Percentiles rank a stretch among this genome's conserved stretches.
These are phyloP conservation scores for Alcis repandata DNA, from an alignment of 2,888 invertebrate species.

Conservation along the genomic window DNA sequence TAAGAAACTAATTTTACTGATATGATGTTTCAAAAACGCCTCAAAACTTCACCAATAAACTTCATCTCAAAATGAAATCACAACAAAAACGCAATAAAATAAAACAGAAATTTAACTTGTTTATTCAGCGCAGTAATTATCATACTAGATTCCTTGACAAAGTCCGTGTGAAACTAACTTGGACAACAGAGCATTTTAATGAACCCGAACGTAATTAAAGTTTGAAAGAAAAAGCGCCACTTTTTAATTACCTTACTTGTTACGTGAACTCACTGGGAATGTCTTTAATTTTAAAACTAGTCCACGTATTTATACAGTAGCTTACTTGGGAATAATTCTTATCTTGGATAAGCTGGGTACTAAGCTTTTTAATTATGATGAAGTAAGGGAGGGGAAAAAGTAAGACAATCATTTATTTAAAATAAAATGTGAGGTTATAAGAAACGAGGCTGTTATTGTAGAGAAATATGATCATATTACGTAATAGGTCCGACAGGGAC, in stretches of 20 bases:
- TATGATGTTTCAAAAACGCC: not conserved
- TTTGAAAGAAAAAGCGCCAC: slow-evolving; percentile 55
- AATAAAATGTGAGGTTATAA: not conserved
- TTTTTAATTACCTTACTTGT: slow-evolving; percentile 57
- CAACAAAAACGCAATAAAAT: slow-evolving; percentile 10
- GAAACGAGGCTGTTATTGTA: not conserved
- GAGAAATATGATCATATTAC: not conserved
- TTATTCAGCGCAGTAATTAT: slow-evolving; percentile 45
- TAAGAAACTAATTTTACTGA: not conserved
- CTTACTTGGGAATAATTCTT: slow-evolving; percentile 21
- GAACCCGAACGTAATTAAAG: slow-evolving; percentile 56
- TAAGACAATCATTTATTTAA: slow-evolving; percentile 22
- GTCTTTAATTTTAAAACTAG: slow-evolving; percentile 43
- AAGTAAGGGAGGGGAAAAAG: slow-evolving; percentile 7
- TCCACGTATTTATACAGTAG: slow-evolving; percentile 30
- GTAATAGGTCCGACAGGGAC: not conserved
- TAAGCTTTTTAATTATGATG: slow-evolving; percentile 19
- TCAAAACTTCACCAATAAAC: not conserved
- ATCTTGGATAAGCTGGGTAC: slow-evolving; percentile 16
- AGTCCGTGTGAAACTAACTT: slow-evolving; percentile 46
- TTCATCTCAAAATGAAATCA: slow-evolving; percentile 6
- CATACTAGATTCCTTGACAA: slow-evolving; percentile 46
- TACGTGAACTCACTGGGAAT: slow-evolving; percentile 51
- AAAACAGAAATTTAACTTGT: slow-evolving; percentile 36
- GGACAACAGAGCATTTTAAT: slow-evolving; percentile 52